Percentiles rank a stretch among this genome's conserved stretches.
These are phyloP conservation scores for Linyphia triangularis DNA, from an alignment of 2,888 invertebrate species.

Conservation along the genomic window DNA sequence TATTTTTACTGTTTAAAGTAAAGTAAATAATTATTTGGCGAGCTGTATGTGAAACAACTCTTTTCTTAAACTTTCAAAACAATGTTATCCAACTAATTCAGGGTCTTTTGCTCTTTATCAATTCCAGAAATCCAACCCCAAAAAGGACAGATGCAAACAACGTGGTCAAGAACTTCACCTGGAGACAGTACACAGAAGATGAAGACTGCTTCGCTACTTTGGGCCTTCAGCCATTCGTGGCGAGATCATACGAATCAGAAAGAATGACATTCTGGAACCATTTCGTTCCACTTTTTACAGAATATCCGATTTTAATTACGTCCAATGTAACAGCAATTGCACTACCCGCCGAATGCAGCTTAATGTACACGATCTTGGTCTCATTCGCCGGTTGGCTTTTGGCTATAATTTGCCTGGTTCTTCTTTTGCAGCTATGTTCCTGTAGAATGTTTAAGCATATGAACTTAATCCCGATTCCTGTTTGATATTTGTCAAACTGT, in stretches of 20 bases:
- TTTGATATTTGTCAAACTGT: not conserved
- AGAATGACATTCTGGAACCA: conserved; percentile 75
- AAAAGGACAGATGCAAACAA: not conserved
- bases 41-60: too few relatives aligned
- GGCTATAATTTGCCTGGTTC: not conserved
- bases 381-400: conserved; percentile 9
- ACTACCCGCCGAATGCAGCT: not conserved
- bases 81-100: too few relatives aligned
- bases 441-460: not conserved
- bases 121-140: conserved; percentile 68
- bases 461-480: conserved; percentile 20
- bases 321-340: not conserved
- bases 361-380: not conserved
- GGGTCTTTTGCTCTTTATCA: too few relatives aligned
- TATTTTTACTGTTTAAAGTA: too few relatives aligned
- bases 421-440: conserved; percentile 13
- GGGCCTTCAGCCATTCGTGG: conserved; percentile 55
- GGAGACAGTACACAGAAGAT: conserved; percentile 63
- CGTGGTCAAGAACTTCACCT: conserved; percentile 44
- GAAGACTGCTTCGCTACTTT: conserved; percentile 65
- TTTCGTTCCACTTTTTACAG: conserved; percentile 71
- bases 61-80: too few relatives aligned
- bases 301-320: conserved; percentile 62
- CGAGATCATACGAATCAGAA: conserved; percentile 65
- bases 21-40: too few relatives aligned